Conservation (phyloP, 1,140 invertebrate genomes). For the Drosophila nebulosa region DNA sequence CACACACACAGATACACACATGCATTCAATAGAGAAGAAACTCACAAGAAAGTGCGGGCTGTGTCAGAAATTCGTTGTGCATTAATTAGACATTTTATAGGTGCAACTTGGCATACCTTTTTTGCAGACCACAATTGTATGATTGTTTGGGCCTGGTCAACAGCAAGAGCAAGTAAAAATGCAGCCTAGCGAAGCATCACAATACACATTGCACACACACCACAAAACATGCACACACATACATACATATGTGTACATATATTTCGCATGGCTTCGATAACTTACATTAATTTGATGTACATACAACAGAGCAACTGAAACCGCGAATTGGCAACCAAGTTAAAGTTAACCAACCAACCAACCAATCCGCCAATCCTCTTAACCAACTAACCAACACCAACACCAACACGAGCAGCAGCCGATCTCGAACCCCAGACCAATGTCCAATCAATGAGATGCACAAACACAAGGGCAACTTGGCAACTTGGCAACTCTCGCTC, state of each 20-base stretch:
- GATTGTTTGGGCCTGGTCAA: slow-evolving; percentile 72
- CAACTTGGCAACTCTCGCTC: slow-evolving; percentile 9
- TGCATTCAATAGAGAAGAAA: too few relatives aligned
- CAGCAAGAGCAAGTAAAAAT: slow-evolving; percentile 52
- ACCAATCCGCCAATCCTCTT: slow-evolving; percentile 31
- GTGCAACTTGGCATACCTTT: slow-evolving; percentile 69
- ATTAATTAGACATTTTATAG: slow-evolving; percentile 78
- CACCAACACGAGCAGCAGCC: neutral
- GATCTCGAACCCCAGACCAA: neutral
- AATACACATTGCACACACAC: neutral
- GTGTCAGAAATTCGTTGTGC: slow-evolving; percentile 73
- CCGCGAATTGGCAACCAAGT: slow-evolving; percentile 39
- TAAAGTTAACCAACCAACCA: slow-evolving; percentile 45
- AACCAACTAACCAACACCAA: neutral
- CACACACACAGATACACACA: neutral
- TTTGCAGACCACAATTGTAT: slow-evolving; percentile 55
- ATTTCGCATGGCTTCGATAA: slow-evolving; percentile 76
- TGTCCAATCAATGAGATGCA: slow-evolving; percentile 6
- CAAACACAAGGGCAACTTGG: slow-evolving; percentile 8
- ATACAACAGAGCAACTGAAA: slow-evolving; percentile 34
- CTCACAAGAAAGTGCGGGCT: neutral
- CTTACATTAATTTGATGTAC: slow-evolving; percentile 76
- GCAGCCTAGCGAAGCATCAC: slow-evolving; percentile 44
- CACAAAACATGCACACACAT: neutral
- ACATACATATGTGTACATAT: slow-evolving; percentile 26